These are phyloP conservation scores for Synergus itoensis DNA, from an alignment of 2,888 invertebrate genomes.

Conservation along the genomic window DNA sequence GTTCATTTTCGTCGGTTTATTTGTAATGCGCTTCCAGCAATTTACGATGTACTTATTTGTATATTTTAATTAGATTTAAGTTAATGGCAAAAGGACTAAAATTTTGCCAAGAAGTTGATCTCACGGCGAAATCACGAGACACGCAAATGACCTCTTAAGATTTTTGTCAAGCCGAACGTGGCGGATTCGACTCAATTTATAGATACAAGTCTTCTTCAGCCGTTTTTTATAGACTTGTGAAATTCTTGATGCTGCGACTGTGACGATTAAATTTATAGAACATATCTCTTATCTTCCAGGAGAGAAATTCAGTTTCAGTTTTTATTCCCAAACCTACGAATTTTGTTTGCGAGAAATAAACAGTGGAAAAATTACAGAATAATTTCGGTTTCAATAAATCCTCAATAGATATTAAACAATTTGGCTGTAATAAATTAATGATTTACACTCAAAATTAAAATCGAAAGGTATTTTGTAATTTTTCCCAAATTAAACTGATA, in stretches of 20 bases:
- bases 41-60: slow-evolving; percentile 65
- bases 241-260: slow-evolving; percentile 4
- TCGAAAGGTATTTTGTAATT: background rate
- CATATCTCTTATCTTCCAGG: slow-evolving; percentile 14
- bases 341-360: slow-evolving; percentile 14
- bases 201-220: background rate
- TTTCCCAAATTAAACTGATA: background rate
- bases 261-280: slow-evolving; percentile 30
- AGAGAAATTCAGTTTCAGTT: slow-evolving; percentile 6
- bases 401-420: background rate
- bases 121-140: slow-evolving; percentile 57
- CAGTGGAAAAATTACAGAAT: background rate
- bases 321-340: background rate
- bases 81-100: slow-evolving; percentile 54
- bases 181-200: slow-evolving; percentile 38
- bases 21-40: slow-evolving; percentile 63
- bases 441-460: background rate
- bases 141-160: slow-evolving; percentile 50
- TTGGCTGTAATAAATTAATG: slow-evolving; percentile 1
- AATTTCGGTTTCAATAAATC: background rate
- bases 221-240: background rate
- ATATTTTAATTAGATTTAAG: slow-evolving; percentile 65
- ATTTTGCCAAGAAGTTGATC: slow-evolving; percentile 65
- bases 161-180: slow-evolving; percentile 25
- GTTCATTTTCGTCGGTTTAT: slow-evolving; percentile 19